Percentiles rank a stretch among this genome's conserved stretches.
Conservation (phyloP, 2,797 vertebrate genomes). For the Hyperoplus immaculatus region DNA sequence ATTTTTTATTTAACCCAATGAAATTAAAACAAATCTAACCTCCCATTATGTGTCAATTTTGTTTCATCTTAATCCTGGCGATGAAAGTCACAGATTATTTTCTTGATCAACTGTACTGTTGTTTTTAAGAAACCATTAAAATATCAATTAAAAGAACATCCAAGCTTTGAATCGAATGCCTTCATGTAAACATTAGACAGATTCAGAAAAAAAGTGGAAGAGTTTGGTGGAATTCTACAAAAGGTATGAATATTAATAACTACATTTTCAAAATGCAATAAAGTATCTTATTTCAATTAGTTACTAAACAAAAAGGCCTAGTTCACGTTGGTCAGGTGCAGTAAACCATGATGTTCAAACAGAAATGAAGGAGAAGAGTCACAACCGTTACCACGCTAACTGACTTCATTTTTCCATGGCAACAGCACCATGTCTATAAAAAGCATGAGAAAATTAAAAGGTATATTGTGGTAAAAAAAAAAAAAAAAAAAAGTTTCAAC, state of each 20-base stretch:
- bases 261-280: background rate
- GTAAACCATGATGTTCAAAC: conserved; percentile 2
- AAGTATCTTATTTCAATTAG: background rate
- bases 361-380: background rate
- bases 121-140: background rate
- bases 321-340: background rate
- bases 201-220: background rate
- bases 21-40: background rate
- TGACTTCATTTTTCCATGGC: conserved; percentile 33
- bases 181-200: background rate
- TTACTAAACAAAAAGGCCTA: background rate
- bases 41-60: background rate
- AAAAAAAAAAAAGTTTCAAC: background rate
- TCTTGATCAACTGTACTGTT: background rate
- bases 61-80: background rate
- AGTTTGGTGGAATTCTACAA: background rate
- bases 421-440: conserved; percentile 24
- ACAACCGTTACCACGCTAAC: background rate
- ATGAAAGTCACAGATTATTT: background rate
- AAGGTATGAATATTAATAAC: background rate
- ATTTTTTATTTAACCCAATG: background rate
- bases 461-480: background rate
- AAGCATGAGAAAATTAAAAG: background rate
- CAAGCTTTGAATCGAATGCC: background rate
- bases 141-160: background rate